A percentile compares a stretch with the other conserved stretches of the same genome.
Conservation (phyloP, 2,113 vertebrate genomes). For the Microcebus murinus region DNA sequence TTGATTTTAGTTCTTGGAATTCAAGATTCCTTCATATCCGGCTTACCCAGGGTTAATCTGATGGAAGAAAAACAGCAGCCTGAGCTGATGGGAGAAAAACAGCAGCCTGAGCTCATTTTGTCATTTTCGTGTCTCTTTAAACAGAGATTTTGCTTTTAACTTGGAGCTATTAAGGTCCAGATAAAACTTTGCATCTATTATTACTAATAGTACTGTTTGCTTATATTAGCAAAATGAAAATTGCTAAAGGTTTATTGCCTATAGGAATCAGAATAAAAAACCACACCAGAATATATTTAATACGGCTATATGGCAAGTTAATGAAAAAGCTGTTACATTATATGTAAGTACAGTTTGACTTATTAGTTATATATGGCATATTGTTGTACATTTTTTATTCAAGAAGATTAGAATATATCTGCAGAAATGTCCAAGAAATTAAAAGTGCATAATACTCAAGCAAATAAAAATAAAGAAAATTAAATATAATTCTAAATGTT, state of each 20-base stretch:
- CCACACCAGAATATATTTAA: neutral
- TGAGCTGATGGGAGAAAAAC: neutral
- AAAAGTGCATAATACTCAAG: neutral
- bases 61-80: too few relatives aligned
- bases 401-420: neutral
- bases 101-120: neutral
- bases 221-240: slow-evolving; percentile 23
- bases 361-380: neutral
- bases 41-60: neutral
- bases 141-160: neutral
- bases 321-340: neutral
- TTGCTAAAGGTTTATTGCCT: neutral
- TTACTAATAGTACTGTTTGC: neutral
- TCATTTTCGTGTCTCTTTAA: neutral
- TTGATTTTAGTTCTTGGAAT: neutral
- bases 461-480: neutral
- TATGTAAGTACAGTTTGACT: neutral
- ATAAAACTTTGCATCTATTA: neutral
- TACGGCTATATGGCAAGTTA: neutral
- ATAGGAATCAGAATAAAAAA: neutral
- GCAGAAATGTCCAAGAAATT: neutral
- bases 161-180: neutral
- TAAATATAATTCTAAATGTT: neutral
- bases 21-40: neutral
- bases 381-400: neutral